Percentiles rank a stretch among this genome's conserved stretches.
These are phyloP conservation scores for Oligia latruncula DNA, from an alignment of 2,888 invertebrate species.

Conservation along the genomic window DNA sequence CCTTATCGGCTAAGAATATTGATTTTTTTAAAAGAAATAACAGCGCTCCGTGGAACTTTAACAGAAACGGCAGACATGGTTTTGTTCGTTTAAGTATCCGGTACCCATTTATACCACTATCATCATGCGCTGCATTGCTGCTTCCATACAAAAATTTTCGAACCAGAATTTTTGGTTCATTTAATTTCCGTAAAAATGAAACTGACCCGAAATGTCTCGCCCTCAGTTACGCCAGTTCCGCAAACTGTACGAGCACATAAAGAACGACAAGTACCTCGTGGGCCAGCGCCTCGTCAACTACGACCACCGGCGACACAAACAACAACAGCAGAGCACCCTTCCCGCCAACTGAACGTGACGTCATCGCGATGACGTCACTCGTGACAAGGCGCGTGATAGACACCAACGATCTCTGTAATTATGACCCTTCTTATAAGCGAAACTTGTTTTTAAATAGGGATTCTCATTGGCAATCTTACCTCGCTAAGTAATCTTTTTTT, in stretches of 20 bases:
- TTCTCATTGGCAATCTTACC: slow-evolving; percentile 47
- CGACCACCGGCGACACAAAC: slow-evolving; percentile 94
- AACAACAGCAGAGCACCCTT: slow-evolving; percentile 78
- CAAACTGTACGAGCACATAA: slow-evolving; percentile 98
- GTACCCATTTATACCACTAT: neutral
- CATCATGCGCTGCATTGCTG: neutral
- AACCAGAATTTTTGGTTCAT: neutral
- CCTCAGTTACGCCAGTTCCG: slow-evolving; percentile 97
- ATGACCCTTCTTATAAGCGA: slow-evolving; percentile 65
- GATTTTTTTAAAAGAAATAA: neutral
- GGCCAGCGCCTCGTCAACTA: slow-evolving; percentile 99
- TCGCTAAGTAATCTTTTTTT: slow-evolving; percentile 57
- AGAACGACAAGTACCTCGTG: slow-evolving; percentile 99
- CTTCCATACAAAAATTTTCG: neutral
- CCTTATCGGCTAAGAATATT: neutral
- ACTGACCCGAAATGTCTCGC: neutral
- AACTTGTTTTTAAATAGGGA: slow-evolving; percentile 60
- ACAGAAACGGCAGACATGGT: neutral
- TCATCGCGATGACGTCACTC: slow-evolving; percentile 44
- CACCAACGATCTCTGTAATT: slow-evolving; percentile 61
- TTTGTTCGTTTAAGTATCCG: neutral
- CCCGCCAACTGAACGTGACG: slow-evolving; percentile 75
- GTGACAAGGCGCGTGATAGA: slow-evolving; percentile 59
- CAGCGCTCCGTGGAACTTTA: neutral
- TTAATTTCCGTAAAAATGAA: neutral